Evolutionary conservation across 2,888 invertebrate species (phyloP), one percentile per base, ranked within the genome.

Genomic region (Spialia ferax): DNA sequence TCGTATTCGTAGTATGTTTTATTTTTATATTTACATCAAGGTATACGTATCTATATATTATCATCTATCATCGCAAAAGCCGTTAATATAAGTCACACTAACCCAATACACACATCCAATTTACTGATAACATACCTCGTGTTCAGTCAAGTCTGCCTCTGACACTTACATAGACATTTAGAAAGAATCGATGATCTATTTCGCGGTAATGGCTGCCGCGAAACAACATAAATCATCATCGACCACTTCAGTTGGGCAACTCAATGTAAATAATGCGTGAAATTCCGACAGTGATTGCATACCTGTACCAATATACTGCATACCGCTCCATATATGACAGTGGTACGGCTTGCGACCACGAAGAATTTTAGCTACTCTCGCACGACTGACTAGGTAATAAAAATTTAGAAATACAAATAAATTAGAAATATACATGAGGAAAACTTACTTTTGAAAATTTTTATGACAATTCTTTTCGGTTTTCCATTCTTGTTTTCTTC

Each of bases 151-250:
- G 48, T 52, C 56, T 64, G 22, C 20, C 48, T 60, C 26, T 29
- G n/a, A 59, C 42, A 20, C 50, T 20, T 22, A 22, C 10, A 5
- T 13, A 20, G 52, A 65, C 77, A 78, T 77, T 77, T 78, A 75
- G 63, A 70, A 61, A 70, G 77, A 80, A 86, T 86, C 83, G 83
- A 84, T 86, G 84, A 85, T 69, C 90, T 77, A 88, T 81, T 86
- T 89, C 87, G 79, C 75, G 71, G 73, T 88, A 88, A 88, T 86
- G 84, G 83, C 82, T 83, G 22, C 22, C 20, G 13, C 50, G 50
- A 22, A 50, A 70, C 68, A 71, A 68, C 79, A 79, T 79, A 77
- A 76, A 80, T 81, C 75, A 79, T 79, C 77, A 80, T 79, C 77
- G 68, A 63, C 56, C 67, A 70, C 67, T 64, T 55, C 13, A 45